Evolutionary conservation across 1,140 invertebrate species (phyloP).

Genomic region (Drosophila navojoa): DNA sequence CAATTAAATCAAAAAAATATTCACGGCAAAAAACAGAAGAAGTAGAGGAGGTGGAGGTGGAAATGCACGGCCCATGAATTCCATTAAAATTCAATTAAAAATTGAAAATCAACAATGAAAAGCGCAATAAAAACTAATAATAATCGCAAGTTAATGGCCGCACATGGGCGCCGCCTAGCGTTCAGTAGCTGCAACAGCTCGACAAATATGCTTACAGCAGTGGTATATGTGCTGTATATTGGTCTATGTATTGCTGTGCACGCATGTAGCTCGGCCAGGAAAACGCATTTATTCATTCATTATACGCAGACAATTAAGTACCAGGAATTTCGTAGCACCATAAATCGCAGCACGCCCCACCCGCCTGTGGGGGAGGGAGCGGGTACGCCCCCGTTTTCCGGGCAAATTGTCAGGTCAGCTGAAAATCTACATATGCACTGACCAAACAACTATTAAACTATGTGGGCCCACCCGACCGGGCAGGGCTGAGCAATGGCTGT

Average conservation of each 20-base stretch:
- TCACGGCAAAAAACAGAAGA: constrained; percentile 2
- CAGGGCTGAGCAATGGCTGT: constrained; percentile 13
- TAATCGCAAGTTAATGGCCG: constrained; percentile 67
- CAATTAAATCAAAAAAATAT: constrained; percentile 57
- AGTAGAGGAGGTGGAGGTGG: not conserved
- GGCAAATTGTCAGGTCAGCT: constrained; percentile 76
- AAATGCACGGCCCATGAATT: constrained; percentile 60
- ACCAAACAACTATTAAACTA: constrained; percentile 80
- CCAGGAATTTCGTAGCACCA: constrained; percentile 77
- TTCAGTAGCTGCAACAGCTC: constrained; percentile 13
- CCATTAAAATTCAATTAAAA: constrained; percentile 81
- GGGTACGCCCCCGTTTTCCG: not conserved
- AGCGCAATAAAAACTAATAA: constrained; percentile 73
- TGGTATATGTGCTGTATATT: not conserved
- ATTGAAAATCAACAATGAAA: constrained; percentile 54
- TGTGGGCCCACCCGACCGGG: constrained; percentile 18
- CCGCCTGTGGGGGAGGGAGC: not conserved
- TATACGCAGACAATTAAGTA: constrained; percentile 81
- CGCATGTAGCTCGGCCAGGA: constrained; percentile 6
- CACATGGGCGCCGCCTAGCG: constrained; percentile 33
- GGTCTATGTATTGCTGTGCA: not conserved
- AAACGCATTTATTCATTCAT: constrained; percentile 77
- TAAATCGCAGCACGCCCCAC: constrained; percentile 48
- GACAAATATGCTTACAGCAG: constrained; percentile 50
- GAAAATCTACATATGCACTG: constrained; percentile 81